A percentile compares a stretch with the other conserved stretches of the same genome.
phyloP scores from a whole-genome alignment of 2,113 vertebrate genomes.

The Upupa epops region DNA sequence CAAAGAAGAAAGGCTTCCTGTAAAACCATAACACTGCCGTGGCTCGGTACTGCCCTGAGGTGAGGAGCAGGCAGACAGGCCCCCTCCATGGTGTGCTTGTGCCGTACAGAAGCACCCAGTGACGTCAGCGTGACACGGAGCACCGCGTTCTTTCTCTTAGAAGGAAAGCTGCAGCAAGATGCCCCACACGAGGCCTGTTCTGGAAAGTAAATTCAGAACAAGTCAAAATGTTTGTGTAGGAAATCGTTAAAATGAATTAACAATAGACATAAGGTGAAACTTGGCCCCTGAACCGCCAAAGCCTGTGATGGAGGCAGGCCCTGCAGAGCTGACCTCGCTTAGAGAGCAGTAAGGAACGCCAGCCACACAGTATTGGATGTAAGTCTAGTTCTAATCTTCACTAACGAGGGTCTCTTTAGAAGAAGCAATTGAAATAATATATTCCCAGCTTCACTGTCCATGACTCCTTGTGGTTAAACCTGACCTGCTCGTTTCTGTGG shows the following conservation, averaged over 20 bases:
- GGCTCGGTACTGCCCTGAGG: background rate
- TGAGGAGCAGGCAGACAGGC: background rate
- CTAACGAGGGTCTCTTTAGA: background rate
- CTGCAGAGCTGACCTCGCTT: background rate
- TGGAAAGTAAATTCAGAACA: background rate
- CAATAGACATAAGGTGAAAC: background rate
- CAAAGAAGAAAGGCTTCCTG: background rate
- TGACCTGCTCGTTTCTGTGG: background rate
- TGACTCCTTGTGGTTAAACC: background rate
- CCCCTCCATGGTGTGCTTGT: background rate
- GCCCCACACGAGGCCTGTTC: background rate
- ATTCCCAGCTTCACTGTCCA: background rate
- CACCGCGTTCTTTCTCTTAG: accelerated
- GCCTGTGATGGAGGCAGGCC: background rate
- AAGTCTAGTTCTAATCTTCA: background rate
- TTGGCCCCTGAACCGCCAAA: background rate
- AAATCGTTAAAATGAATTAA: background rate
- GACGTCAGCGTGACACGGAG: background rate
- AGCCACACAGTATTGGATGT: background rate
- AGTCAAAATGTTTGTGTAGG: background rate
- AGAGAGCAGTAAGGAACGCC: background rate
- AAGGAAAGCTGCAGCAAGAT: background rate
- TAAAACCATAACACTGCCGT: too few species aligned
- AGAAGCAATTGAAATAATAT: background rate
- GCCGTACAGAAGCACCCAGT: background rate